Conservation (phyloP, 2,888 invertebrate genomes). For the Podabrus alpinus region DNA sequence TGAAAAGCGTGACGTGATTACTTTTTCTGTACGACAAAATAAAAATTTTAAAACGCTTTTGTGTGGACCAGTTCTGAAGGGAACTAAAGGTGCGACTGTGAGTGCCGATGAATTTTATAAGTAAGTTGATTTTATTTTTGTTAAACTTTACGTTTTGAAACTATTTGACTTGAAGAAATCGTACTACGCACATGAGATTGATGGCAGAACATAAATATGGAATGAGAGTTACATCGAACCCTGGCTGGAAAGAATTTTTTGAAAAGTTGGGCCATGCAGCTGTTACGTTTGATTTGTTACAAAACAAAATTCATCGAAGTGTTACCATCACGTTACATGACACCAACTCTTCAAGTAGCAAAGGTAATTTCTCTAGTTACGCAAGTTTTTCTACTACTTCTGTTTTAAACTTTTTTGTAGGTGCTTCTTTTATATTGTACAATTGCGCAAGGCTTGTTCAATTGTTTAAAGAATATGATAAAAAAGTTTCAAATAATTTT, state of each 20-base stretch:
- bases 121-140: conserved; percentile 49
- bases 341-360: conserved; percentile 57
- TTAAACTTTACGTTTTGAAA: not conserved
- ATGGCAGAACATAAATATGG: conserved; percentile 73
- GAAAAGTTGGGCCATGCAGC: conserved; percentile 68
- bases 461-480: conserved; percentile 66
- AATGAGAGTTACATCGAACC: conserved; percentile 57
- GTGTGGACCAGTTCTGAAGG: conserved; percentile 68
- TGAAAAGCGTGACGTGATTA: conserved; percentile 45
- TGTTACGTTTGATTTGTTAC: conserved; percentile 69
- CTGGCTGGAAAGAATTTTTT: conserved; percentile 61
- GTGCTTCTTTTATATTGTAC: conserved; percentile 76
- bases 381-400: not conserved
- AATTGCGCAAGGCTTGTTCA: conserved; percentile 75
- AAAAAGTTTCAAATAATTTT: conserved; percentile 58
- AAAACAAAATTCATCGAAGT: conserved; percentile 66
- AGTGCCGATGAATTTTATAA: conserved; percentile 60
- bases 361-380: conserved; percentile 53
- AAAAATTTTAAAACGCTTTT: conserved; percentile 48
- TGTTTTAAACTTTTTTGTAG: conserved; percentile 50
- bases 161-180: conserved; percentile 55
- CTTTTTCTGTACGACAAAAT: conserved; percentile 56
- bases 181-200: conserved; percentile 66
- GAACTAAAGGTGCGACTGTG: conserved; percentile 59
- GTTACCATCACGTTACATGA: conserved; percentile 60